These are phyloP conservation scores for Pilophorus perplexus DNA, from an alignment of 2,888 invertebrate genomes.

Conservation along the genomic window DNA sequence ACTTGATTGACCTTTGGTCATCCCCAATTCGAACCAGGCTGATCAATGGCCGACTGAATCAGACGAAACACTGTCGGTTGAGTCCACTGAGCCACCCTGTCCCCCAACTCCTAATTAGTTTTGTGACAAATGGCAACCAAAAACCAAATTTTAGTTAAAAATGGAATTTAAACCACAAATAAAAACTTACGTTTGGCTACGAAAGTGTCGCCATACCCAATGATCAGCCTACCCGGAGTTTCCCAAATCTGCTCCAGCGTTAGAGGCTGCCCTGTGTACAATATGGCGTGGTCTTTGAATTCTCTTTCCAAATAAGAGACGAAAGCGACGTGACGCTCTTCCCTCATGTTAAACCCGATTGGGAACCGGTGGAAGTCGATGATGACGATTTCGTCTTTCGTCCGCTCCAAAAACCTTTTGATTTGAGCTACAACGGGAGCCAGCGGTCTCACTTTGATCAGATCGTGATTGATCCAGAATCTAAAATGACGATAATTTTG, in stretches of 20 bases:
- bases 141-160: neutral
- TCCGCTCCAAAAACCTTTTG: constrained; percentile 63
- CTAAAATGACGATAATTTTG: no score
- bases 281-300: constrained; percentile 59
- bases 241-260: constrained; percentile 61
- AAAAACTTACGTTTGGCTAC: constrained; percentile 55
- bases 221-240: constrained; percentile 58
- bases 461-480: constrained; percentile 72
- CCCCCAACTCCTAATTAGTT: no score
- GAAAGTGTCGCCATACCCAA: constrained; percentile 60
- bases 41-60: no score
- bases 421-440: constrained; percentile 66
- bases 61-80: no score
- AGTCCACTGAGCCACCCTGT: no score
- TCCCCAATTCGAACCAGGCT: no score
- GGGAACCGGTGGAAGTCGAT: constrained; percentile 83
- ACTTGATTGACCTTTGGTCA: no score
- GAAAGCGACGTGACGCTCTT: constrained; percentile 58
- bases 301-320: constrained; percentile 59
- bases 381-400: constrained; percentile 69
- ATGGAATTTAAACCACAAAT: no score
- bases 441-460: constrained; percentile 67
- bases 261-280: constrained; percentile 55
- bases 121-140: no score
- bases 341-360: constrained; percentile 59